Percentiles rank a stretch among this genome's conserved stretches.
Conservation (phyloP, 2,888 invertebrate species). For the Eurois occulta region DNA sequence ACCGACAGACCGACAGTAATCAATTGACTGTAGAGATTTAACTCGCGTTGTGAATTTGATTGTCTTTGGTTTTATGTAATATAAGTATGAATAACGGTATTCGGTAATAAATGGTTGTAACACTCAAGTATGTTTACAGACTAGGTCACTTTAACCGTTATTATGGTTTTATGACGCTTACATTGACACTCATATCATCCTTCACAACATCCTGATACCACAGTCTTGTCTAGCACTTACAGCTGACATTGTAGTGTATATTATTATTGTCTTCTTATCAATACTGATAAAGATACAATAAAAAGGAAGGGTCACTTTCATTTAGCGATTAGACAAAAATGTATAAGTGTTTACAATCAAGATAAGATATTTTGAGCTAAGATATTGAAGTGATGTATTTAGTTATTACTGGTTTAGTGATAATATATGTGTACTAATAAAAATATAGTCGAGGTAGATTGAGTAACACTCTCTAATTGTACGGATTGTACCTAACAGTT, state of each 20-base stretch:
- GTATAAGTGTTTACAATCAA: conserved; percentile 49
- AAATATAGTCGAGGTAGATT: not conserved
- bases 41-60: not conserved
- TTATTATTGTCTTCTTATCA: conserved; percentile 28
- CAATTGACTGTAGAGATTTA: not conserved
- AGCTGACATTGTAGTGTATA: conserved; percentile 20
- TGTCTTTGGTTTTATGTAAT: not conserved
- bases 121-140: not conserved
- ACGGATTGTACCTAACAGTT: not conserved
- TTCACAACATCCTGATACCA: conserved; percentile 18
- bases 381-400: not conserved
- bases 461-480: not conserved
- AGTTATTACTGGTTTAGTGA: not conserved
- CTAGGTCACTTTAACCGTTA: not conserved
- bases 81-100: not conserved
- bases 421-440: not conserved
- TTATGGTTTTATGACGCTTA: not conserved
- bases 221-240: conserved; percentile 18
- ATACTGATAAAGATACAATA: conserved; percentile 30
- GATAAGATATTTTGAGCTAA: conserved; percentile 41
- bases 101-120: not conserved
- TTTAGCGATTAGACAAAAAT: conserved; percentile 26
- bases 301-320: conserved; percentile 38
- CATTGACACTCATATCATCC: conserved; percentile 3
- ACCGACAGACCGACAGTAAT: not conserved